Conservation (phyloP, 2,888 invertebrate genomes). For the Ptilodon capucinus region DNA sequence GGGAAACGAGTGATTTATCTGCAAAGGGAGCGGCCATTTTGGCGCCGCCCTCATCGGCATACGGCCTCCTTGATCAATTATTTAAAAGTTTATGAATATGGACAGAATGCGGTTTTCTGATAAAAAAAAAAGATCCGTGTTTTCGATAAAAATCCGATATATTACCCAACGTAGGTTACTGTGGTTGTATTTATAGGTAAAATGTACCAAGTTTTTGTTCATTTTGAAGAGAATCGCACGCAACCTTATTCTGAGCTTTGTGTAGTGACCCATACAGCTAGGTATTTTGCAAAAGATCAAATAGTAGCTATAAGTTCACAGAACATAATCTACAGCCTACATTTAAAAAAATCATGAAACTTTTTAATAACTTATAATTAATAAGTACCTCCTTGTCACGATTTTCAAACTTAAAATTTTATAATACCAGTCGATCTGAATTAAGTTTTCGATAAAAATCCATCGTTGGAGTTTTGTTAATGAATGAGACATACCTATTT, state of each 20-base stretch:
- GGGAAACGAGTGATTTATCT: conserved; percentile 54
- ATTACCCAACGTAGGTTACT: background rate
- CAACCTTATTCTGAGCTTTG: no score
- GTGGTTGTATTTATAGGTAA: no score
- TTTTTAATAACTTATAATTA: no score
- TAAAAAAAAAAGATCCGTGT: conserved; percentile 13
- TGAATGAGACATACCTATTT: conserved; percentile 13
- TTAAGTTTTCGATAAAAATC: conserved; percentile 31
- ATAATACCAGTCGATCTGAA: conserved; percentile 34
- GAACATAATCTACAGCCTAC: background rate
- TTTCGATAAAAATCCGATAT: conserved; percentile 7
- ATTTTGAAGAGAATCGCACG: no score
- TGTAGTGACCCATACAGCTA: no score
- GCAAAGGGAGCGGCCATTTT: conserved; percentile 44
- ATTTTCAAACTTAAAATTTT: conserved; percentile 3
- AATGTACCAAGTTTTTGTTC: no score
- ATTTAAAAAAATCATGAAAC: background rate
- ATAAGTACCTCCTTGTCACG: background rate
- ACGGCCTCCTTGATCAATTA: conserved; percentile 46
- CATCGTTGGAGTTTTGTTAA: conserved; percentile 27
- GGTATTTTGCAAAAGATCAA: no score
- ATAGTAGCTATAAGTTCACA: background rate
- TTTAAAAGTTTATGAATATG: conserved; percentile 42
- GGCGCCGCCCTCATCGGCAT: conserved; percentile 30
- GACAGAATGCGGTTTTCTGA: conserved; percentile 13